phyloP scores from a whole-genome alignment of 2,113 vertebrate species.

The Bubo scandiacus region DNA sequence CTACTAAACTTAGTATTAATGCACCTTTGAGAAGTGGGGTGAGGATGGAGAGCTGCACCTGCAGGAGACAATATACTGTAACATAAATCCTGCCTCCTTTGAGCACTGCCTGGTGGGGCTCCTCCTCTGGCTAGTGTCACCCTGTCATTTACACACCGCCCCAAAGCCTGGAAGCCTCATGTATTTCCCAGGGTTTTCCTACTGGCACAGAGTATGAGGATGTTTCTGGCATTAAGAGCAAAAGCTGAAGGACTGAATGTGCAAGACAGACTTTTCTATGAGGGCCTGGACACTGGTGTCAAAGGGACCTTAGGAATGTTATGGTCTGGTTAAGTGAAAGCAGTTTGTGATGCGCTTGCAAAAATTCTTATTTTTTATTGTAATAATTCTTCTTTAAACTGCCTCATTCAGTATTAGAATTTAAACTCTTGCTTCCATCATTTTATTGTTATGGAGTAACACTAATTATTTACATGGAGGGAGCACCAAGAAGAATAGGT shows the following conservation, averaged over 20 bases:
- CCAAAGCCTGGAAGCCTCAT: not conserved
- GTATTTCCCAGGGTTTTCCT: not conserved
- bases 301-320: not conserved
- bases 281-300: not conserved
- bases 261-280: not conserved
- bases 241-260: not conserved
- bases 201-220: not conserved
- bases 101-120: not conserved
- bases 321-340: not conserved
- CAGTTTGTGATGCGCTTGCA: not conserved
- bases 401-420: not conserved
- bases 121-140: not conserved
- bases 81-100: not conserved
- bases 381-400: not conserved
- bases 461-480: not conserved
- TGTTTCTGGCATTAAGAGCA: not conserved
- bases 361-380: not conserved
- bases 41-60: not conserved
- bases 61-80: not conserved
- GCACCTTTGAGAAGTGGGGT: not conserved
- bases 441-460: not conserved
- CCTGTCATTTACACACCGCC: not conserved
- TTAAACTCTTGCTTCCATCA: not conserved
- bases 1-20: not conserved
- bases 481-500: not conserved